Base-by-base conservation (phyloP, 2,888 invertebrate genomes). In the Ptilodon capucinus region DNA sequence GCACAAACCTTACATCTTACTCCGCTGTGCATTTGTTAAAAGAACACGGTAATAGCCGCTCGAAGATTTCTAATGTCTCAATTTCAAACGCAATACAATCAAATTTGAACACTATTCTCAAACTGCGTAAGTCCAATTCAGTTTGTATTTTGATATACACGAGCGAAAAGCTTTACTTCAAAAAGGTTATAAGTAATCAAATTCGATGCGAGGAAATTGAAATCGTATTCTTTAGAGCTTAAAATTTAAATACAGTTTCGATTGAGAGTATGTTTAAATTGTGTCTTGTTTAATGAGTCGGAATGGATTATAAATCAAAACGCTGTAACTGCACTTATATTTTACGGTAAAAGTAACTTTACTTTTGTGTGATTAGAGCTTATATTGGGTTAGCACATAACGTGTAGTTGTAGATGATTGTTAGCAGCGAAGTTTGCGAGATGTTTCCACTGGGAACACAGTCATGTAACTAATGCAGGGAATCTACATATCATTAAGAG, bases 401-500 rank as follows among this genome's bases (percentile, higher is more conserved):
- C 2, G 6, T n/a, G 19, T 25, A 47, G 55, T 71, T 77, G 55
- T 5, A 49, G 40, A 18, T 46, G 51, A 56, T 47, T 43, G 53
- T 60, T 48, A 13, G 46, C 11, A 21, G 38, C 18, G 43, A 49
- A 73, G 78, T 80, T 79, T 76, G 88, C 81, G 87, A 86, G 87
- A 87, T 89, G 90, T 91, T 89, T 86, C 79, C 86, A 85, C 89
- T 66, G 84, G 74, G 88, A 89, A 90, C 89, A 89, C 81, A 87
- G 87, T 76, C 91, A 87, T 91, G 91, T 91, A 87, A 86, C 88
- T 91, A 91, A 91, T 89, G 88, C 84, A 79, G 79, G 63, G 91
- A 88, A 91, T 91, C 89, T 90, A 90, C 90, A 91, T 91, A 91
- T 91, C 91, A 91, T 91, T 91, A 89, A 89, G 86, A 88, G 88